phyloP scores from a whole-genome alignment of 2,797 vertebrate species.

The Amblyopsis hoosieri region DNA sequence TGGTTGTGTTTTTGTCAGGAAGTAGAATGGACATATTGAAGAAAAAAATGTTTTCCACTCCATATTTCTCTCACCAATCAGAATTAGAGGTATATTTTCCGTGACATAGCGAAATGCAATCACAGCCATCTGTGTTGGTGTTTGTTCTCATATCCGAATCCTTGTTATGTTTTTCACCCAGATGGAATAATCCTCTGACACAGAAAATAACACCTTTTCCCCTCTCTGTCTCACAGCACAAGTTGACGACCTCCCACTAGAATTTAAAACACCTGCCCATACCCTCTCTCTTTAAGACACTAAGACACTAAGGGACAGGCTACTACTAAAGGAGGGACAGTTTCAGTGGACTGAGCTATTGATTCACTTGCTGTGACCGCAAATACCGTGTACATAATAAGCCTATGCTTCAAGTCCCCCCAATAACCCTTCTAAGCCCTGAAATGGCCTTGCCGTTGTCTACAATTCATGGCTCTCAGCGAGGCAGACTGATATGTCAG shows the following conservation, averaged over 20 bases:
- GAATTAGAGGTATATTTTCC: background rate
- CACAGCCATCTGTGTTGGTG: constrained; percentile 21
- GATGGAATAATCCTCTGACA: constrained; percentile 41
- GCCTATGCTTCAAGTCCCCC: constrained; percentile 70
- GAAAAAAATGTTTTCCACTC: too few relatives aligned
- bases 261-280: constrained; percentile 59
- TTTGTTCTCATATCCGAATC: constrained; percentile 21
- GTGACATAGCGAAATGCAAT: background rate
- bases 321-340: constrained; percentile 46
- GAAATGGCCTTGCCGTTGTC: constrained; percentile 74
- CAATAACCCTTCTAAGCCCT: constrained; percentile 65
- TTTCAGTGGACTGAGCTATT: constrained; percentile 57
- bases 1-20: constrained; percentile 1
- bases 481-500: constrained; percentile 63
- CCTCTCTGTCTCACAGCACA: constrained; percentile 37
- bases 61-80: background rate
- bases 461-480: constrained; percentile 73
- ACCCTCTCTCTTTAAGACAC: constrained; percentile 48
- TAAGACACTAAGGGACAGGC: constrained; percentile 61
- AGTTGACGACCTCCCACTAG: constrained; percentile 61
- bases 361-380: constrained; percentile 79
- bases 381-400: constrained; percentile 80
- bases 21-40: too few relatives aligned
- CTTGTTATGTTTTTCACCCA: constrained; percentile 45
- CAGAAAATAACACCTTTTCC: constrained; percentile 56